phyloP scores from a whole-genome alignment of 2,888 invertebrate genomes.

The Gastracanthus pulcherrimus region DNA sequence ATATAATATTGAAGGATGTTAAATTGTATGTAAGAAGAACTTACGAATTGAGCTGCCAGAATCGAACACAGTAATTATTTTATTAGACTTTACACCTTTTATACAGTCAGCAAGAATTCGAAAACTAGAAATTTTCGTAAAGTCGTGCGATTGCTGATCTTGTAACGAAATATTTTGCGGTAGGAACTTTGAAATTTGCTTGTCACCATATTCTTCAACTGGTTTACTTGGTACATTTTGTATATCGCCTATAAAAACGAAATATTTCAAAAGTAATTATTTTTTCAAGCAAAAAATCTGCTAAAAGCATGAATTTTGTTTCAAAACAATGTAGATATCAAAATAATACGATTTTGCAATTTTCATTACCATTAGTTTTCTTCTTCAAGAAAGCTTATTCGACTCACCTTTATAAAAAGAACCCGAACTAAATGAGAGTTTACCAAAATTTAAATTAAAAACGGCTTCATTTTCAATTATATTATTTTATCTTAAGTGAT shows the following conservation, averaged over 20 bases:
- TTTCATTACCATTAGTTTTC: neutral
- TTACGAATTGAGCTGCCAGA: slow-evolving; percentile 22
- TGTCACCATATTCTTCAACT: neutral
- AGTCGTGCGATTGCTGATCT: neutral
- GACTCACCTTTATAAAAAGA: no score
- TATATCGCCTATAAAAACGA: neutral
- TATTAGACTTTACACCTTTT: slow-evolving; percentile 11
- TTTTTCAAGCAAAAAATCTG: neutral
- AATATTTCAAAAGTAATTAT: neutral
- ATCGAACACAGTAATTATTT: slow-evolving; percentile 29
- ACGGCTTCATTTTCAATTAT: no score
- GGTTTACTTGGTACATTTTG: neutral
- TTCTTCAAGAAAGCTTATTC: no score
- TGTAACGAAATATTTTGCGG: neutral
- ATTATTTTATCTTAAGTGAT: no score
- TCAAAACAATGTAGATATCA: neutral
- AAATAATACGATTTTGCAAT: no score
- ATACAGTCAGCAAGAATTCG: slow-evolving; percentile 31
- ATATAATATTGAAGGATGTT: neutral
- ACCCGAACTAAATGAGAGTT: no score
- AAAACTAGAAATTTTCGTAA: slow-evolving; percentile 15
- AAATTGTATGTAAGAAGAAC: no score
- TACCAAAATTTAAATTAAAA: no score
- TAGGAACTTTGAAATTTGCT: slow-evolving; percentile 10
- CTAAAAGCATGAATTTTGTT: neutral